A percentile compares a stretch with the other conserved stretches of the same genome.
Evolutionary conservation across 1,140 invertebrate genomes (phyloP).

Genomic region (Ylistrum balloti): DNA sequence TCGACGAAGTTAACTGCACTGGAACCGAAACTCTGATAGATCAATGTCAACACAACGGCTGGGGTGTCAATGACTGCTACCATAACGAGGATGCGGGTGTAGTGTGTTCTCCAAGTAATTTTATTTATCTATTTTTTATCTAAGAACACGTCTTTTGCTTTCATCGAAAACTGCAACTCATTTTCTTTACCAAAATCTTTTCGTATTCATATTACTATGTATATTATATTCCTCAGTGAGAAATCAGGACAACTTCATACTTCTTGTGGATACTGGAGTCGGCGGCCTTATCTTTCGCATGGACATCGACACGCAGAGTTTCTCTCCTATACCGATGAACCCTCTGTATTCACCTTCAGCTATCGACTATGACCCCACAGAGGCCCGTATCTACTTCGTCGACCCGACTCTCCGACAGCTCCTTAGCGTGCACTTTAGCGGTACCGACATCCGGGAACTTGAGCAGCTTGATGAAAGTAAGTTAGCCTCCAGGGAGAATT

Average conservation of each 20-base stretch:
- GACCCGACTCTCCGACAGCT: slow-evolving; percentile 64
- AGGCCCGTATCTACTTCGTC: slow-evolving; percentile 67
- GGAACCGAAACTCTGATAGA: slow-evolving; percentile 87
- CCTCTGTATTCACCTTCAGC: slow-evolving; percentile 61
- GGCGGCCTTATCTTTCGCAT: slow-evolving; percentile 67
- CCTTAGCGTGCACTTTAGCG: slow-evolving; percentile 68
- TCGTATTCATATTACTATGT: not conserved
- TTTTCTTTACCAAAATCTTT: not conserved
- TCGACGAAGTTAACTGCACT: slow-evolving; percentile 86
- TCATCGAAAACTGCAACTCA: too few species aligned
- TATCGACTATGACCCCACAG: slow-evolving; percentile 68
- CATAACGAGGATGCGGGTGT: slow-evolving; percentile 72
- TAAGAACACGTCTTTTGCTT: not conserved
- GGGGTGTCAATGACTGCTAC: slow-evolving; percentile 68
- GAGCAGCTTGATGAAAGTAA: slow-evolving; percentile 65
- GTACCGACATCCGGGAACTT: slow-evolving; percentile 64
- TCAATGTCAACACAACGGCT: slow-evolving; percentile 83
- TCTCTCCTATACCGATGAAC: slow-evolving; percentile 66
- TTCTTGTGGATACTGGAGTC: slow-evolving; percentile 66
- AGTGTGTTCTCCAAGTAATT: slow-evolving; percentile 57
- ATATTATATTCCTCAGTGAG: slow-evolving; percentile 53
- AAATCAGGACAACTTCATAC: slow-evolving; percentile 68
- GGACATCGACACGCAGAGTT: slow-evolving; percentile 66
- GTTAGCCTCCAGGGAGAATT: too few species aligned
- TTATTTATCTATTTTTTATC: not conserved